Evolutionary conservation across 92 coral and sea anemone genomes (phyloP), one percentile per base, ranked within the genome.

Genomic region (Scolanthus callimorphus): DNA sequence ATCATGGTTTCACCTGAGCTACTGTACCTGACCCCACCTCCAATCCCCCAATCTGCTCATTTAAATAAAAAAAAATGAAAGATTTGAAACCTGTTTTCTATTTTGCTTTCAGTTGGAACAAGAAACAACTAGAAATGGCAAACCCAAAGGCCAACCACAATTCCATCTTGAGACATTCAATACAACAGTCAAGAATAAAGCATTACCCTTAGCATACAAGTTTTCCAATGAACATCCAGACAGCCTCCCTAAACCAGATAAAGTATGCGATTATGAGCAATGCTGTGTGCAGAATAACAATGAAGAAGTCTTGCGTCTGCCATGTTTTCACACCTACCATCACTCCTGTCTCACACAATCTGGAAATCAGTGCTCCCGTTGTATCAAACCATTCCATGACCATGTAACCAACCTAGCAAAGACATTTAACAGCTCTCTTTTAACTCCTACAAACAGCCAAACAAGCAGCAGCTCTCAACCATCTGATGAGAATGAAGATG

Each of bases 321-420:
- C 78, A 20, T 59, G 78, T 34, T 71, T 60, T n/a, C 69, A 71
- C 21, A 60, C 39, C 50, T 55, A 30, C 30, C 78, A 59, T 38
- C 31, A 31, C 20, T 1, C 13, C 1, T 71, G 78, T 28, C 25
- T 46, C 26, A 6, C 20, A 8, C 26, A 58, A 17, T 4, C 29
- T 52, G 45, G 12, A 23, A 50, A 52, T 65, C 49, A 10, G 12
- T 70, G 77, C 51, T 57, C 77, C 11, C 39, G 22, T 27, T 70
- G 69, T 37, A n/a, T 45, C 25, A 48, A 48, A n/a, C 62, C 63
- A 17, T 54, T 61, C 58, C 22, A 44, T 2, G 24, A 34, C 15
- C 60, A 41, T 27, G n/a, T 68, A 0, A 43, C 34, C 20, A 10
- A 1, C n/a, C 56, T 22, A 11, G 53, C 68, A 24, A 20, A n/a